A percentile compares a stretch with the other conserved stretches of the same genome.
These are phyloP conservation scores for Gnathonemus echidnorhynchus DNA, from an alignment of 2,113 vertebrate species.

Conservation along the genomic window DNA sequence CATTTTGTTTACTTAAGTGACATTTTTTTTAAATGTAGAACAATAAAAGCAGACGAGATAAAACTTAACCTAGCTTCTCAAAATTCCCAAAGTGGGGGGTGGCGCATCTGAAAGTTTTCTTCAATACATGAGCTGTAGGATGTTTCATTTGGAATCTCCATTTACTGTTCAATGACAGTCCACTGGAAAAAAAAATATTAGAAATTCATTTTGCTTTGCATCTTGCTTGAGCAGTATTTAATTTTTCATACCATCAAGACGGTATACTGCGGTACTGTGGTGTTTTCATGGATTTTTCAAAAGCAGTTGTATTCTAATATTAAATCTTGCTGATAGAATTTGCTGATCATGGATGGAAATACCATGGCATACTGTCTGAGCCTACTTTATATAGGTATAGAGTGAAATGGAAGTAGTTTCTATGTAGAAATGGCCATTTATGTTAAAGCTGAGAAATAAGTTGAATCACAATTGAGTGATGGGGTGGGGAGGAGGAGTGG, in stretches of 20 bases:
- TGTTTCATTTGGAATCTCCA: not conserved
- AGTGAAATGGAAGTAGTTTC: not conserved
- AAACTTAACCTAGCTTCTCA: not conserved
- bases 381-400: not conserved
- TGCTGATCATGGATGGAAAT: not conserved
- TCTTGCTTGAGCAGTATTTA: not conserved
- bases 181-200: not conserved
- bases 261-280: not conserved
- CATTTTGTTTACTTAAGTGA: not conserved
- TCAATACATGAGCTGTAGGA: not conserved
- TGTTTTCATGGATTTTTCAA: not conserved
- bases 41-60: not conserved
- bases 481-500: not conserved
- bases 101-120: not conserved
- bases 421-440: not conserved
- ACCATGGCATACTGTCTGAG: not conserved
- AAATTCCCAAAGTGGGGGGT: not conserved
- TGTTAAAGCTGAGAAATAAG: not conserved
- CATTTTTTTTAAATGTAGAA: not conserved
- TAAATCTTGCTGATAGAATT: not conserved
- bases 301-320: not conserved
- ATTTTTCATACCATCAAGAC: not conserved
- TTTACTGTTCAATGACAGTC: not conserved
- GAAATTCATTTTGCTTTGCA: not conserved
- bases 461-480: too few relatives aligned